A percentile compares a stretch with the other conserved stretches of the same genome.
phyloP scores from a whole-genome alignment of 1,140 invertebrate species.

The Dinothrombium tinctorium region DNA sequence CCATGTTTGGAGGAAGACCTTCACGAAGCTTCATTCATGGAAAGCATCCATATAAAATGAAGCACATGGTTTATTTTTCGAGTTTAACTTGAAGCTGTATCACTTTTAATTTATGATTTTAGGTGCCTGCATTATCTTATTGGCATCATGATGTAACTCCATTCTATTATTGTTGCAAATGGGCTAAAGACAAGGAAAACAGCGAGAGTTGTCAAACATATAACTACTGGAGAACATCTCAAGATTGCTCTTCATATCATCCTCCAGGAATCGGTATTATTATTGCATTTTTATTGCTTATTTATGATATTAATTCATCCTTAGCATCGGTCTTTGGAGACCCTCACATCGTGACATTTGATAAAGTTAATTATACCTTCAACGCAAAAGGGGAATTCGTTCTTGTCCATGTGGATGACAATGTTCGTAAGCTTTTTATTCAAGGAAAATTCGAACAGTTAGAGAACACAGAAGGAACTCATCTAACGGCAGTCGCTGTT shows the following conservation, averaged over 20 bases:
- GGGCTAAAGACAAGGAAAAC: conserved; percentile 75
- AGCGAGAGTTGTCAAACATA: conserved; percentile 77
- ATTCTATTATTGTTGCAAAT: conserved; percentile 78
- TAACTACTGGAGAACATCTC: conserved; percentile 63
- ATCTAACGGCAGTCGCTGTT: conserved; percentile 53
- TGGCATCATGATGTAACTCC: conserved; percentile 84
- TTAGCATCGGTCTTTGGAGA: conserved; percentile 57
- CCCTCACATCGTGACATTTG: conserved; percentile 81
- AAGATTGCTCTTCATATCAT: conserved; percentile 85
- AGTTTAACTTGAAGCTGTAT: neutral
- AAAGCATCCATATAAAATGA: conserved; percentile 17
- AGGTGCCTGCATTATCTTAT: conserved; percentile 68
- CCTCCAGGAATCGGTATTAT: conserved; percentile 41
- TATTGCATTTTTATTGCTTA: neutral
- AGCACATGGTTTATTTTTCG: conserved; percentile 13
- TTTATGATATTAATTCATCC: neutral
- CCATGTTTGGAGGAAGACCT: conserved; percentile 75
- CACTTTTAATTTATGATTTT: neutral
- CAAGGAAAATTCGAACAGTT: conserved; percentile 72
- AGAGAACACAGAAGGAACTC: conserved; percentile 38
- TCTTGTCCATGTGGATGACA: conserved; percentile 48
- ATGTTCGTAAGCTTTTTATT: conserved; percentile 23
- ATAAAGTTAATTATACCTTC: conserved; percentile 67
- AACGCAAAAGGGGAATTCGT: conserved; percentile 88
- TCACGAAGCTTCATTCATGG: conserved; percentile 32